phyloP scores from a whole-genome alignment of 2,797 vertebrate species.

The Hybognathus amarus region DNA sequence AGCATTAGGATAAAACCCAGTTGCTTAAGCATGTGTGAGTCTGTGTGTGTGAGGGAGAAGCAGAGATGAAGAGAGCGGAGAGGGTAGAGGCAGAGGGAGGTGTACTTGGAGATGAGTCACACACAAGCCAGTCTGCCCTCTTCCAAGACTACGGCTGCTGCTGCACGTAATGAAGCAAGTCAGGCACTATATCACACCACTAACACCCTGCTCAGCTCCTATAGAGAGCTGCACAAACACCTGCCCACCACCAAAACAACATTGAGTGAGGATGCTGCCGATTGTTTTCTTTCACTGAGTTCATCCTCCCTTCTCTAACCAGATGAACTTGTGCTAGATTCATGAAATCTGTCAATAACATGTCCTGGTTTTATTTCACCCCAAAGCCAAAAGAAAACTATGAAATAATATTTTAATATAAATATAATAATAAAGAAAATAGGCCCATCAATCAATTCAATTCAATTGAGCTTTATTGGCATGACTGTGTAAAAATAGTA shows the following conservation, averaged over 20 bases:
- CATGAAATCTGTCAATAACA: background rate
- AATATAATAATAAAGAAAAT: too few relatives aligned
- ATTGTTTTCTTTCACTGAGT: background rate
- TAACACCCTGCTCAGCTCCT: constrained; percentile 49
- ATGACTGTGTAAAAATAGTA: too few relatives aligned
- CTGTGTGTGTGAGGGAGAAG: background rate
- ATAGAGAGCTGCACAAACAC: constrained; percentile 10
- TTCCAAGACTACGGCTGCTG: constrained; percentile 48
- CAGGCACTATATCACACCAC: constrained; percentile 43
- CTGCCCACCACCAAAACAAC: constrained; percentile 44
- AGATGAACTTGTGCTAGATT: constrained; percentile 6
- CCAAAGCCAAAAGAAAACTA: background rate
- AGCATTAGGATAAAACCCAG: constrained; percentile 24
- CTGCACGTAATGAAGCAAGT: constrained; percentile 58
- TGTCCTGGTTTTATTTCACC: background rate
- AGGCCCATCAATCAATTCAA: too few relatives aligned
- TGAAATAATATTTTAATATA: background rate
- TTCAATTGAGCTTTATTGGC: too few relatives aligned
- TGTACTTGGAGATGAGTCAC: constrained; percentile 54
- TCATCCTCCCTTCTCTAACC: background rate
- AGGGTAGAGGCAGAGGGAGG: constrained; percentile 44
- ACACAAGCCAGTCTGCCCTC: constrained; percentile 47
- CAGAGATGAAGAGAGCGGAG: constrained; percentile 34
- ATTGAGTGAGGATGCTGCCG: background rate
- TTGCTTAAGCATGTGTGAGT: constrained; percentile 28